Evolutionary conservation across 2,888 invertebrate species (phyloP), one percentile per base, ranked within the genome.

Genomic region (Polydrusus tereticollis): DNA sequence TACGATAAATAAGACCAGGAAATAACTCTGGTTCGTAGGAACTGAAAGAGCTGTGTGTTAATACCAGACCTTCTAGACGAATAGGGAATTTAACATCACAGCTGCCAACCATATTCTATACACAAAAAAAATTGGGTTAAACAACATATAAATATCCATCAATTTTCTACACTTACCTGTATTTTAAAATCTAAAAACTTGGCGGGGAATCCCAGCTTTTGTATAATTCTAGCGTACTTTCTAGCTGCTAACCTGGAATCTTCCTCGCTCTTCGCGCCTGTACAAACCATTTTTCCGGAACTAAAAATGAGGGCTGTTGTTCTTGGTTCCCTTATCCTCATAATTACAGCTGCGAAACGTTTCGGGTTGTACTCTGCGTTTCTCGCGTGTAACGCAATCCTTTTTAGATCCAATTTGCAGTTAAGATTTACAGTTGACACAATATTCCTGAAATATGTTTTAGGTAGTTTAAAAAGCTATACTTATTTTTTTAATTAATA

Each of bases 301-400:
- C 92, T 93, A 81, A 94, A 94, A 72, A 94, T 94, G 4, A 95
- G 86, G 14, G 94, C 94, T 0, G 94, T 94, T 0, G 94, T 99
- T 86, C 98, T 87, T 0, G 94, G 94, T 85, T 94, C 98, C 80
- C 89, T 90, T 86, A 91, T 95, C 82, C 98, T 89, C 99, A 99
- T 99, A 67, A 99, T 99, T 2, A 99, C 98, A 41, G 99, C 99
- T 60, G 98, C 98, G 88, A 99, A 99, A 82, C 99, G 93, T 86
- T 99, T 99, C 7, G 99, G 99, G 86, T 99, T 99, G 84, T 99
- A 99, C 86, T 99, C 99, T 1, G 99, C 99, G 88, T 99, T 99
- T 84, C 99, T 92, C 0, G 99, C 98, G 84, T 98, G 98, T 1
- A 99, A 87, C 0, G 99, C 98, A 79, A 99, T 99, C 86, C 95